These are phyloP conservation scores for Drosophila dives DNA, from an alignment of 2,888 invertebrate genomes.

Conservation along the genomic window DNA sequence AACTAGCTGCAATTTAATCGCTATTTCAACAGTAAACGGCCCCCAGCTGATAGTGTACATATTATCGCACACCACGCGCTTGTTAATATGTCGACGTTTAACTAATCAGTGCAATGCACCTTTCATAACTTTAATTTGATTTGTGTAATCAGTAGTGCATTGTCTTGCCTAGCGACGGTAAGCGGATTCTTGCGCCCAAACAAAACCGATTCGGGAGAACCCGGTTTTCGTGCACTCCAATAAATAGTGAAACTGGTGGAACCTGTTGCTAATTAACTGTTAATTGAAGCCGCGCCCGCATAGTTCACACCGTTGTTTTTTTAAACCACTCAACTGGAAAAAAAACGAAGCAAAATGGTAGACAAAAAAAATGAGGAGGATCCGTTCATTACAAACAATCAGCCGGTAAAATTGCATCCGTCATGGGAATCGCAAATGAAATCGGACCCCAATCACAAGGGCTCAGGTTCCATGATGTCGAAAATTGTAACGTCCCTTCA, in stretches of 20 bases:
- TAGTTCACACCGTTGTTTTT: slow-evolving; percentile 17
- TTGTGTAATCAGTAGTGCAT: slow-evolving; percentile 34
- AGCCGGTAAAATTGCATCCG: slow-evolving; percentile 90
- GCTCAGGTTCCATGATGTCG: slow-evolving; percentile 87
- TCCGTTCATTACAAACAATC: slow-evolving; percentile 85
- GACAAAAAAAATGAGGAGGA: slow-evolving; percentile 85
- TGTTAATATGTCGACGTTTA: slow-evolving; percentile 5
- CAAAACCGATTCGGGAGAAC: not conserved
- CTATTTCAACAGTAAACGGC: not conserved
- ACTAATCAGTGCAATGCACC: slow-evolving; percentile 7
- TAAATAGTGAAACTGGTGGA: slow-evolving; percentile 27
- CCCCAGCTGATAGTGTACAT: slow-evolving; percentile 1
- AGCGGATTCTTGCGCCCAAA: not conserved
- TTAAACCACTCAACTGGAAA: slow-evolving; percentile 17
- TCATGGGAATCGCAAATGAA: slow-evolving; percentile 95
- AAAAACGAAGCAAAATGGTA: slow-evolving; percentile 19
- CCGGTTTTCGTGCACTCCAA: slow-evolving; percentile 6
- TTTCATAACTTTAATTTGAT: slow-evolving; percentile 6
- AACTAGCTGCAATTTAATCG: not conserved
- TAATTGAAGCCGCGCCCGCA: slow-evolving; percentile 54
- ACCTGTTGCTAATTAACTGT: slow-evolving; percentile 55
- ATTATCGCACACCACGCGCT: slow-evolving; percentile 34
- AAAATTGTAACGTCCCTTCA: slow-evolving; percentile 89
- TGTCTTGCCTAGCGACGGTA: slow-evolving; percentile 14
- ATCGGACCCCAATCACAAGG: slow-evolving; percentile 84